Conservation (phyloP, 2,888 invertebrate genomes). For the Rambutsinella grinnellia region DNA sequence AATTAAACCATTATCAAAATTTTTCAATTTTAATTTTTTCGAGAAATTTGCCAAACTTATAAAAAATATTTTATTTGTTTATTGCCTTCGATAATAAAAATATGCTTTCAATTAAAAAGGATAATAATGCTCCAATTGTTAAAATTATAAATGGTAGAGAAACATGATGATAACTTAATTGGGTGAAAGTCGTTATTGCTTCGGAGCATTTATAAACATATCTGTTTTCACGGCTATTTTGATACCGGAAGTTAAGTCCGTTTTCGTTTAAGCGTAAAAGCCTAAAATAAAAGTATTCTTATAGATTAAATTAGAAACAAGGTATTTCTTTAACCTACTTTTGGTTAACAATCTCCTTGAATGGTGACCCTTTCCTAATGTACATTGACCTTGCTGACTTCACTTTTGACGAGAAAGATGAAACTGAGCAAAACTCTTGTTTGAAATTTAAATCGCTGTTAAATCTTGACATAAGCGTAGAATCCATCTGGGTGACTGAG, state of each 20-base stretch:
- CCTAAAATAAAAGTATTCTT: slow-evolving; percentile 3
- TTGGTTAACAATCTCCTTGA: slow-evolving; percentile 4
- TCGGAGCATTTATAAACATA: slow-evolving; percentile 2
- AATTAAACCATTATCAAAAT: too few relatives aligned
- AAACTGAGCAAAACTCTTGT: slow-evolving; percentile 8
- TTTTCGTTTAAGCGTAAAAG: slow-evolving; percentile 15
- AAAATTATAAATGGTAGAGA: slow-evolving; percentile 4
- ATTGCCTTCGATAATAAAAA: too few relatives aligned
- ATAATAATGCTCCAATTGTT: neutral
- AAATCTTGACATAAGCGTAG: neutral
- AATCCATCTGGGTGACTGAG: slow-evolving; percentile 28
- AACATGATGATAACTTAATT: neutral
- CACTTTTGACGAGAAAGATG: neutral
- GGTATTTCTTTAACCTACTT: slow-evolving; percentile 13
- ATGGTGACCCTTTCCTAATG: slow-evolving; percentile 8
- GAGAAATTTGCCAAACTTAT: too few relatives aligned
- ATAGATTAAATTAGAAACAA: neutral
- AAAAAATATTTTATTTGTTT: too few relatives aligned
- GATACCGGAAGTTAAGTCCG: slow-evolving; percentile 22
- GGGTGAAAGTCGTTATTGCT: neutral
- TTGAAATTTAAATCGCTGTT: neutral
- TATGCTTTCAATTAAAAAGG: slow-evolving; percentile 7
- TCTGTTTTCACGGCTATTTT: neutral
- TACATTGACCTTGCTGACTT: slow-evolving; percentile 22
- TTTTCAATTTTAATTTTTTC: too few relatives aligned